These are phyloP conservation scores for Lepisosteus osseus DNA, from an alignment of 2,113 vertebrate genomes.

Conservation along the genomic window DNA sequence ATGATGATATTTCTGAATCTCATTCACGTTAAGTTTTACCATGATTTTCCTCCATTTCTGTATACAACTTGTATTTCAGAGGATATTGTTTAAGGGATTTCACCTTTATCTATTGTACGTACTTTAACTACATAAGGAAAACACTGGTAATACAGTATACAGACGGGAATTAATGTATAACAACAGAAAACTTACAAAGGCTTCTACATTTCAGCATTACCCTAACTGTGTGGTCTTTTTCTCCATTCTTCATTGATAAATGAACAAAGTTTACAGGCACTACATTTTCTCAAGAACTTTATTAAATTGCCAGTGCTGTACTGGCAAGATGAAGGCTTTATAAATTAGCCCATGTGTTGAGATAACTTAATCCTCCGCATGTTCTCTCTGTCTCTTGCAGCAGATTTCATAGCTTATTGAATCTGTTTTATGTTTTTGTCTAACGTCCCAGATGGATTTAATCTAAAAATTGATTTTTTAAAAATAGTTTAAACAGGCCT, in stretches of 20 bases:
- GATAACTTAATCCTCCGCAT: conserved; percentile 18
- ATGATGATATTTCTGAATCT: neutral
- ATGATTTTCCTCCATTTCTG: too few species aligned
- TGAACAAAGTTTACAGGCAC: neutral
- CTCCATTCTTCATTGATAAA: too few species aligned
- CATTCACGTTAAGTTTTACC: neutral
- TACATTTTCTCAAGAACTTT: neutral
- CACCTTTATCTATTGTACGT: neutral
- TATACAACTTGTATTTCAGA: too few species aligned
- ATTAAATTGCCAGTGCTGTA: neutral
- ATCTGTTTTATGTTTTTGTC: conserved; percentile 5
- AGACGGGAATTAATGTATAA: neutral
- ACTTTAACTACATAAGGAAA: neutral
- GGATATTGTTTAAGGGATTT: too few species aligned
- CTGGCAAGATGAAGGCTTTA: conserved; percentile 15
- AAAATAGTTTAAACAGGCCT: too few species aligned
- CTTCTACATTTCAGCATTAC: neutral
- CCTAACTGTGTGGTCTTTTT: too few species aligned
- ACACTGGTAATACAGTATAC: neutral
- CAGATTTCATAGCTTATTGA: conserved; percentile 9
- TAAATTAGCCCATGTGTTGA: conserved; percentile 16
- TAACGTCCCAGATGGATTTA: too few species aligned
- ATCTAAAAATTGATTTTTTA: too few species aligned
- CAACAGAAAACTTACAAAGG: neutral
- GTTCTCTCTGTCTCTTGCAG: neutral